Percentiles rank a stretch among this genome's conserved stretches.
Evolutionary conservation across 2,797 vertebrate genomes (phyloP).

Genomic region (Acestrorhynchus altus): DNA sequence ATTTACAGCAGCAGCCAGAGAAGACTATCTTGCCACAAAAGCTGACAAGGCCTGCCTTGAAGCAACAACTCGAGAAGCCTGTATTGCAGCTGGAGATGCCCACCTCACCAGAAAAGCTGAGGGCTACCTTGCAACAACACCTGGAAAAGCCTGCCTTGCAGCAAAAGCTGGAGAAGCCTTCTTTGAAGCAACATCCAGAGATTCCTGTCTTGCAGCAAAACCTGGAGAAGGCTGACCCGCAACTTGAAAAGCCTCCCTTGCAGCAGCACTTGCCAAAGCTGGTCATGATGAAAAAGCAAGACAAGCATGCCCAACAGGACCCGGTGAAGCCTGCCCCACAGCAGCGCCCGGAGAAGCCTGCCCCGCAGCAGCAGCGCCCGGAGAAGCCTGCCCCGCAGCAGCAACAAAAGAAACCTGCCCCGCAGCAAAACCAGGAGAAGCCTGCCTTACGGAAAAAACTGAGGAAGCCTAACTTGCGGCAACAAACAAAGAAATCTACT

Average conservation of each 20-base stretch:
- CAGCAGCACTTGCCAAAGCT: no score
- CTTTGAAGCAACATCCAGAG: neutral
- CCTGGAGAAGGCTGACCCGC: neutral
- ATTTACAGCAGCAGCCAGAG: neutral
- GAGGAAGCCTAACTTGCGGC: neutral
- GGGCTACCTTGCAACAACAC: neutral
- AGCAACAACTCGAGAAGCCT: no score
- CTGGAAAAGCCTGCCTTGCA: neutral
- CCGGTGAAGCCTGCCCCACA: neutral
- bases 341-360: neutral
- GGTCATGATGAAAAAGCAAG: no score
- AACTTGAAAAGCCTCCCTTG: conserved; percentile 4
- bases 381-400: neutral
- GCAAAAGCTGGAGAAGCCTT: neutral
- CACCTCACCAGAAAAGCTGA: no score
- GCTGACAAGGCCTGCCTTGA: neutral
- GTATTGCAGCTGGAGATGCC: neutral
- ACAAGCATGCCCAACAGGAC: neutral
- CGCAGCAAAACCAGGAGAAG: neutral
- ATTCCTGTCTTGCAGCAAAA: neutral
- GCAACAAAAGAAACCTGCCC: neutral
- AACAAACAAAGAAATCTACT: neutral
- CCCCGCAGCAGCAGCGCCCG: neutral
- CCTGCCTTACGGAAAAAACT: neutral
- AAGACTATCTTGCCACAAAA: no score